Conservation (phyloP, 2,888 invertebrate genomes). For the Marasmarcha lunaedactyla region DNA sequence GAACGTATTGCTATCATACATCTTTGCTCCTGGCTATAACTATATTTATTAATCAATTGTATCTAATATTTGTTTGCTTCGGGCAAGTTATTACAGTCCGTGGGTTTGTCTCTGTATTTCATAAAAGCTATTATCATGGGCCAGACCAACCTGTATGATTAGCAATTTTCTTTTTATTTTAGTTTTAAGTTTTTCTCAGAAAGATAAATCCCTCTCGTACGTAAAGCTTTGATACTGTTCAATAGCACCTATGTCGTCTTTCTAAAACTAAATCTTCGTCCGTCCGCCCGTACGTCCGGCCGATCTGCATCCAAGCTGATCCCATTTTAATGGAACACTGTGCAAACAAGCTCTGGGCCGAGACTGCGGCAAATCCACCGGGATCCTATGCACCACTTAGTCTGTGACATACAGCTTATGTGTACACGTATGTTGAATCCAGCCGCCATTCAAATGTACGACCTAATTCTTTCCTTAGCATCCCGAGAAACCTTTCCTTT, state of each 20-base stretch:
- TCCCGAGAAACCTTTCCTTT: neutral
- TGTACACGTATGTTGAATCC: constrained; percentile 22
- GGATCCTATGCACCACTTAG: constrained; percentile 61
- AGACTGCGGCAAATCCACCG: constrained; percentile 58
- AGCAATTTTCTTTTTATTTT: no score
- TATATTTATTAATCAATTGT: constrained; percentile 21
- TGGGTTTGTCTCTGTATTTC: no score
- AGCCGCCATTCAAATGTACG: constrained; percentile 8
- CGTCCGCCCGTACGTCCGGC: constrained; percentile 37
- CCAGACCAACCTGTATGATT: no score
- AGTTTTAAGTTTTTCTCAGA: no score
- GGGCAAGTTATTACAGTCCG: no score
- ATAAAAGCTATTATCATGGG: no score
- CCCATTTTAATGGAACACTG: constrained; percentile 70
- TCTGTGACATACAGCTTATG: constrained; percentile 27
- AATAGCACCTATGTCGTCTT: constrained; percentile 17
- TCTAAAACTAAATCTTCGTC: constrained; percentile 21
- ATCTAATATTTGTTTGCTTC: neutral
- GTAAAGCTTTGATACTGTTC: neutral
- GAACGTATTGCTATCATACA: constrained; percentile 43
- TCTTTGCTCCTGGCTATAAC: constrained; percentile 35
- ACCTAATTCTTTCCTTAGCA: neutral
- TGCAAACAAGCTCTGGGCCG: constrained; percentile 65
- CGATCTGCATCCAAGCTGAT: constrained; percentile 67
- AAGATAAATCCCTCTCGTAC: neutral